phyloP scores from a whole-genome alignment of 2,888 invertebrate genomes.

The Drosophila barbarae region DNA sequence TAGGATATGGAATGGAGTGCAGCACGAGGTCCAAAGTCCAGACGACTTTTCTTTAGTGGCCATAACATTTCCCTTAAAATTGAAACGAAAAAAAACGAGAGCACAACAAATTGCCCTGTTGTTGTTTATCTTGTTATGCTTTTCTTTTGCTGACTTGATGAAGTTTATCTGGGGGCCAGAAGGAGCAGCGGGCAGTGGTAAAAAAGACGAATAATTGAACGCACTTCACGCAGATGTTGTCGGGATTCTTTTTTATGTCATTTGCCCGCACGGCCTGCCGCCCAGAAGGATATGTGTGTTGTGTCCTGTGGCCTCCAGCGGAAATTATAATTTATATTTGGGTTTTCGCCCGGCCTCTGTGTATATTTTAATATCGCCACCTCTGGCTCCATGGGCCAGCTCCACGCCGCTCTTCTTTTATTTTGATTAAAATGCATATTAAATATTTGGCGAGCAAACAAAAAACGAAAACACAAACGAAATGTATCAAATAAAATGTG shows the following conservation, averaged over 20 bases:
- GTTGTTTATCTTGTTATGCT: conserved; percentile 25
- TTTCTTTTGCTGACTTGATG: conserved; percentile 53
- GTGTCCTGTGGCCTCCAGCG: conserved; percentile 60
- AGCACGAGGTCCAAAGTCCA: conserved; percentile 32
- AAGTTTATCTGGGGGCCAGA: conserved; percentile 52
- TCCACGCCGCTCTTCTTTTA: conserved; percentile 28
- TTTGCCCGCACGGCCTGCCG: conserved; percentile 25
- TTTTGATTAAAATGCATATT: conserved; percentile 72
- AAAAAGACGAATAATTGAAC: conserved; percentile 63
- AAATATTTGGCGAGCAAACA: conserved; percentile 55
- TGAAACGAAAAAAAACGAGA: conserved; percentile 11
- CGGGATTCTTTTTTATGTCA: conserved; percentile 34
- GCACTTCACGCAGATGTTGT: conserved; percentile 71
- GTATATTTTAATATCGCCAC: conserved; percentile 36
- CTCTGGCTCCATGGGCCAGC: conserved; percentile 29
- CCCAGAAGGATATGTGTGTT: conserved; percentile 49
- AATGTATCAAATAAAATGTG: conserved; percentile 36
- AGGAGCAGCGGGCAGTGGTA: conserved; percentile 26
- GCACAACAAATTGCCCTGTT: conserved; percentile 32
- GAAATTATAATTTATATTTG: conserved; percentile 72
- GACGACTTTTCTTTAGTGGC: conserved; percentile 55
- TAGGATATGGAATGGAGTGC: conserved; percentile 24
- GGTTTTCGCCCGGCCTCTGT: conserved; percentile 40
- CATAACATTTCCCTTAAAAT: conserved; percentile 60
- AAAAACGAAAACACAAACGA: conserved; percentile 14